Conservation (phyloP, 2,888 invertebrate species). For the Diarsia mendica region DNA sequence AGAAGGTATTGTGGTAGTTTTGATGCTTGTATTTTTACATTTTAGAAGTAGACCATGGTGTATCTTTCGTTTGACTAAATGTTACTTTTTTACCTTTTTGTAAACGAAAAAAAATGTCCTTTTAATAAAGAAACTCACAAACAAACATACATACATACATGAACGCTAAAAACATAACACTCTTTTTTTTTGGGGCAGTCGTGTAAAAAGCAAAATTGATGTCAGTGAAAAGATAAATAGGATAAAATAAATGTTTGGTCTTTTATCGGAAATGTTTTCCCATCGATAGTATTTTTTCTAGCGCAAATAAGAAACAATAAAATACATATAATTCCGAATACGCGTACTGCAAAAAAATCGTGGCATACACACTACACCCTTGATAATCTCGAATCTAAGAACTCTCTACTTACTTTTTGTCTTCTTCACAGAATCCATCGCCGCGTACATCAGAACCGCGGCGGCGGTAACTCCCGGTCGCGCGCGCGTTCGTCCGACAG, state of each 20-base stretch:
- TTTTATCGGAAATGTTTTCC: neutral
- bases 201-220: neutral
- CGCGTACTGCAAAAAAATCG: neutral
- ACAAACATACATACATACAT: too few relatives aligned
- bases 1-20: too few relatives aligned
- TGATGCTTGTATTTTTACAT: too few relatives aligned
- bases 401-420: neutral
- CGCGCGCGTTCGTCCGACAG: conserved; percentile 80
- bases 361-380: neutral
- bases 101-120: neutral
- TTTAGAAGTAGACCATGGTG: too few relatives aligned
- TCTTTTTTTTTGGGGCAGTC: too few relatives aligned
- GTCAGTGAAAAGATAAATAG: neutral
- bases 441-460: conserved; percentile 82
- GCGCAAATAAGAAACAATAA: neutral
- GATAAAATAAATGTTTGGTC: too few relatives aligned
- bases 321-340: neutral
- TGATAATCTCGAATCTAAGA: neutral
- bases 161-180: too few relatives aligned
- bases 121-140: too few relatives aligned
- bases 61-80: too few relatives aligned
- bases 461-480: conserved; percentile 76
- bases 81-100: too few relatives aligned
- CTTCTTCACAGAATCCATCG: conserved; percentile 82
- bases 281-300: neutral